Evolutionary conservation across 2,113 vertebrate genomes (phyloP), one percentile per base, ranked within the genome.

Genomic region (Neolamprologus toae): DNA sequence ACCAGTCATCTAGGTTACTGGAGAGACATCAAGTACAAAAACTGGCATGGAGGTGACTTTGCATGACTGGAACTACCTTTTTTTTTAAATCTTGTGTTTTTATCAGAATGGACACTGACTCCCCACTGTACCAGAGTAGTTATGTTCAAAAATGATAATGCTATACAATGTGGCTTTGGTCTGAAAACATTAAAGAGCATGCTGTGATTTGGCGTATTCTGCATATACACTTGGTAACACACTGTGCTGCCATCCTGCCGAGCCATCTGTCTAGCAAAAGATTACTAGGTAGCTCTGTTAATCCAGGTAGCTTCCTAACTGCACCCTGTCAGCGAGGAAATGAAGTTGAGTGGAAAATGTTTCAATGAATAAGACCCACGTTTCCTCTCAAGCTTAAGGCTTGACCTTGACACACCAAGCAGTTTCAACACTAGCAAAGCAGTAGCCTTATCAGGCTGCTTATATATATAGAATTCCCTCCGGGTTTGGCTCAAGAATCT

Each of bases 271-370:
- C 89, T 89, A 83, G 81, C 86, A 61, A 53, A 89, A 93, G 94
- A 93, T 96, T 95, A 94, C 85, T 91, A 92, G 93, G 85, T 93
- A 95, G 92, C 40, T 47, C 80, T 86, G 47, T 81, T 95, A 94
- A 95, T 95, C 95, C 93, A 94, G 94, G 93, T 93, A 47, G 91
- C 73, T 78, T 78, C 73, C 73, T 78, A 49, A 87, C 86, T 14
- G 35, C 84, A 5, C 31, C 14, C 23, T 16, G n/a, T 83, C 91
- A n/a, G 83, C 21, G 42, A 88, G 91, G 91, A 93, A 92, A 92
- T 86, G 82, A 93, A 94, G 93, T 71, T 19, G 84, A 89, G 88
- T 80, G 88, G 93, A 90, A 93, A 92, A 92, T 80, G 90, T 92
- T 93, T 90, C 86, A 94, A 95, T 95, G 89, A 78, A 92, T 94